These are phyloP conservation scores for Daubentonia madagascariensis DNA, from an alignment of 2,113 vertebrate genomes.

Conservation along the genomic window DNA sequence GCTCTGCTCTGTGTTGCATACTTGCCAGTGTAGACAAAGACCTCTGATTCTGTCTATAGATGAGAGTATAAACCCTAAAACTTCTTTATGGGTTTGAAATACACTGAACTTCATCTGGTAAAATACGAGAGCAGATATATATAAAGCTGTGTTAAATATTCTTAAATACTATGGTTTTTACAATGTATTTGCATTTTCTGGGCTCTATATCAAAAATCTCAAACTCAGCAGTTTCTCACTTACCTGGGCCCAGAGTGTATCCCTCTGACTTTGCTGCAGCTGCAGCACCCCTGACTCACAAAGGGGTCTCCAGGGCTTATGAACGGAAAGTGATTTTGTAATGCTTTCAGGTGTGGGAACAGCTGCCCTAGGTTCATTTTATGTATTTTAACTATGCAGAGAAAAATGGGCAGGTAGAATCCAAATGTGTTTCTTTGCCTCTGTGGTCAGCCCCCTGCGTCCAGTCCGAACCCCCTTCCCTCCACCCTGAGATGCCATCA, in stretches of 20 bases:
- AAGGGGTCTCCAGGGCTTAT: fast-evolving
- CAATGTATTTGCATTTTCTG: not conserved
- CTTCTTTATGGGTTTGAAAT: not conserved
- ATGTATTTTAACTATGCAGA: not conserved
- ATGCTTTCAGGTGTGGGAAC: not conserved
- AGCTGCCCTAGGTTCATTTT: not conserved
- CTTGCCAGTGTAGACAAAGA: too few species aligned
- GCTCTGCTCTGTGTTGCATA: too few species aligned
- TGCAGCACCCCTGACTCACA: fast-evolving
- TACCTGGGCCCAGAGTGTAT: not conserved
- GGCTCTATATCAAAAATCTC: not conserved
- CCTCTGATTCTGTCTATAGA: too few species aligned
- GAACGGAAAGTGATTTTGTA: too few species aligned
- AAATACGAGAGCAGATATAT: not conserved
- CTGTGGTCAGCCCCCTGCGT: not conserved
- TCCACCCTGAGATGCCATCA: too few species aligned
- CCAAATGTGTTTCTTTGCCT: not conserved
- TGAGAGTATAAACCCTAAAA: fast-evolving
- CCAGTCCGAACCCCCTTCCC: not conserved
- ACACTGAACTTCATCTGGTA: not conserved
- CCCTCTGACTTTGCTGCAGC: not conserved
- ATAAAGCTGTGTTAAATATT: not conserved
- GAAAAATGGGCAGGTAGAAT: not conserved
- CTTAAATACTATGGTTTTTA: not conserved
- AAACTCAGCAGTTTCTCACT: not conserved